Evolutionary conservation across 2,797 vertebrate genomes (phyloP).

Genomic region (Tolypeutes matacus): DNA sequence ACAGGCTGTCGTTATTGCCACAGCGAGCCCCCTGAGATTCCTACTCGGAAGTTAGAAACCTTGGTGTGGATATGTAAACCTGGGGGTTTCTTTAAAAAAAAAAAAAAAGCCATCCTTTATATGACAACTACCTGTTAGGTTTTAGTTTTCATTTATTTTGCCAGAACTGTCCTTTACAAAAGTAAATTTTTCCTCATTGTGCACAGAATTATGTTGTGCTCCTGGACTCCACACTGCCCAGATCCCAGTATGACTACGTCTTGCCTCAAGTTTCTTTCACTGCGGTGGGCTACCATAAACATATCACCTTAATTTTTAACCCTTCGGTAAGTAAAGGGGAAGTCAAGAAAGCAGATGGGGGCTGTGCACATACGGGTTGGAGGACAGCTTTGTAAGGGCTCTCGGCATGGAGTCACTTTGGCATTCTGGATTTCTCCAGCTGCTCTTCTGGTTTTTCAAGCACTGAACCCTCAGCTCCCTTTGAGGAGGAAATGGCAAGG

Average conservation of each 20-base stretch:
- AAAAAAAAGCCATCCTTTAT: background rate
- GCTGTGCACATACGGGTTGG: background rate
- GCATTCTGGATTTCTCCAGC: background rate
- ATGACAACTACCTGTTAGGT: fast-evolving
- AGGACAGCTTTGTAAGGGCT: background rate
- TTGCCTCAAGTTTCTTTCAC: conserved; percentile 96
- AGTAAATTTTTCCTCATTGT: background rate
- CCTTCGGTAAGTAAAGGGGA: conserved; percentile 91
- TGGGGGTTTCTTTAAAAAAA: background rate
- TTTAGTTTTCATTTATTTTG: background rate
- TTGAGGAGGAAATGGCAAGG: background rate
- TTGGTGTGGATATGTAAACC: background rate
- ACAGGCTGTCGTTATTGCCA: fast-evolving
- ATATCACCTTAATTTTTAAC: conserved; percentile 95
- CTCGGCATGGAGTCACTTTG: fast-evolving
- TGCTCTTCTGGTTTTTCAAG: background rate
- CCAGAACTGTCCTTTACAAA: background rate
- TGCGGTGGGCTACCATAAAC: conserved; percentile 96
- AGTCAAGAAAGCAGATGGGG: fast-evolving
- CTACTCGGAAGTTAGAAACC: background rate
- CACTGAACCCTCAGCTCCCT: background rate
- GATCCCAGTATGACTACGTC: conserved; percentile 96
- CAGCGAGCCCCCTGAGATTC: background rate
- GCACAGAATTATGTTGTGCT: conserved; percentile 95
- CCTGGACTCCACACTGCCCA: conserved; percentile 94